Base-by-base conservation (phyloP, 1,140 invertebrate genomes). In the Psilanteris sp. region DNA sequence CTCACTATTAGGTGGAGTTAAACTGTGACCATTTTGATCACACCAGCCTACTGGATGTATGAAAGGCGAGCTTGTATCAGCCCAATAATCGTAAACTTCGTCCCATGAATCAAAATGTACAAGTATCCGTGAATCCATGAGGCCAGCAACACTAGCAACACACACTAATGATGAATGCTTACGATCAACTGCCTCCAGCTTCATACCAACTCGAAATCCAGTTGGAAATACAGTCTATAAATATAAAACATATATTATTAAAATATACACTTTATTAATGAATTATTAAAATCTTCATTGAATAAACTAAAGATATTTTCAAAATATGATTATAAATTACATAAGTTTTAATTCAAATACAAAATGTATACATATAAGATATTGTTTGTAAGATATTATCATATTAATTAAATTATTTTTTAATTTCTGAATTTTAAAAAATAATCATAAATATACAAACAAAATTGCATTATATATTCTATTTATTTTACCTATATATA, bases 41-140 rank as follows among this genome's bases (percentile, higher is more conserved):
- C 96, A 97, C 96, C 96, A 98, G 39, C 96, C 95, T 7, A 97
- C 93, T 3, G 96, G 96, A 90, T 97, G 96, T 48, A 98, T 97
- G 81, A 96, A 96, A 0, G 96, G 96, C 0, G 96, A 97, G 22
- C 92, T 93, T 0, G 94, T 92, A 81, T 97, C 93, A 34, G 95
- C 92, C 97, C 97, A 98, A 84, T 96, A 97, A 89, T 98, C 97
- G 84, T 97, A 98, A 72, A 94, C 92, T 81, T 96, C 93, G 81
- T 96, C 94, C 96, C 96, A 98, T 74, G 95, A 95, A 90, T 98
- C 97, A 89, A 98, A 98, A 86, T 97, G 96, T 36, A 99, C 92
- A 1, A 97, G 91, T 79, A 98, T 92, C 18, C 96, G 89, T 74
- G 93, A 92, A 74, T 96, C 94, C 87, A 97, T 91, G 48, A 96